Evolutionary conservation across 1,140 invertebrate genomes (phyloP).

Genomic region (Drosophila kurseongensis): DNA sequence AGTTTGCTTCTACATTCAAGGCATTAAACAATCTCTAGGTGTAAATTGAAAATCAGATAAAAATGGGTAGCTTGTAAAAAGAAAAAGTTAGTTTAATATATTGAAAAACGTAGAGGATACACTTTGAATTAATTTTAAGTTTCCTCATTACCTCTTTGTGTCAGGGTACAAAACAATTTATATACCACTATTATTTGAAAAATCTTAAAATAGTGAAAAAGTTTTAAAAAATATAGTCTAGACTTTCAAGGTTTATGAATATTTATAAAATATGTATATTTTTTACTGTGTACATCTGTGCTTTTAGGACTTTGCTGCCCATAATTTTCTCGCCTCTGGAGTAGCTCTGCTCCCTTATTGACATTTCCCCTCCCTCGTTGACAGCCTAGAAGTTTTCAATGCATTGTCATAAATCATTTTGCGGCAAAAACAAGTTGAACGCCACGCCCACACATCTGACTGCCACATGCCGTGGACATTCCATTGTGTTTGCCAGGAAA

Average conservation of each 20-base stretch:
- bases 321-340: slow-evolving; percentile 5
- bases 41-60: slow-evolving; percentile 58
- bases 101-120: slow-evolving; percentile 1
- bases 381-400: slow-evolving; percentile 66
- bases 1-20: slow-evolving; percentile 16
- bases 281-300: background rate
- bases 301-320: background rate
- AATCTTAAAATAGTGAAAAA: no score
- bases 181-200: no score
- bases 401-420: slow-evolving; percentile 80
- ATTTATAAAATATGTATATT: background rate
- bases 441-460: slow-evolving; percentile 54
- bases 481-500: slow-evolving; percentile 33
- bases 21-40: slow-evolving; percentile 45
- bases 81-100: slow-evolving; percentile 26
- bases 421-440: slow-evolving; percentile 68
- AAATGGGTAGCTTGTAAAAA: background rate
- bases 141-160: no score
- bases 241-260: no score
- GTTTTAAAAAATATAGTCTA: no score
- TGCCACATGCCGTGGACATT: slow-evolving; percentile 57
- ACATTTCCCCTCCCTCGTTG: slow-evolving; percentile 39
- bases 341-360: slow-evolving; percentile 45
- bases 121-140: background rate
- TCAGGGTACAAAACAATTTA: no score